A percentile compares a stretch with the other conserved stretches of the same genome.
These are phyloP conservation scores for Ammodytes dubius DNA, from an alignment of 2,113 vertebrate genomes.

Conservation along the genomic window DNA sequence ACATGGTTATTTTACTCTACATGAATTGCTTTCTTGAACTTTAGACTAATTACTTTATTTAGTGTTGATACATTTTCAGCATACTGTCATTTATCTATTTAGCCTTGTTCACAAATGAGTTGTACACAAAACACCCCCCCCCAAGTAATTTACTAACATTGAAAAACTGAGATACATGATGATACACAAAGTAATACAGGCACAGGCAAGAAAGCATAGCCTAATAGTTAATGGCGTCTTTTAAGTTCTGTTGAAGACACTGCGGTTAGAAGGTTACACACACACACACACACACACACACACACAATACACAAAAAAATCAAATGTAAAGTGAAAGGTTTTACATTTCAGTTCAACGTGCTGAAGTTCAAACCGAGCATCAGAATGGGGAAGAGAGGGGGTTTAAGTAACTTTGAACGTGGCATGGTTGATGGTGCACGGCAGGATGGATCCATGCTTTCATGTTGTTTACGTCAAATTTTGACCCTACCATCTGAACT, in stretches of 20 bases:
- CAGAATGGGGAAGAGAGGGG: too few relatives aligned
- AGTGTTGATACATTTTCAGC: neutral
- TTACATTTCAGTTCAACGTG: neutral
- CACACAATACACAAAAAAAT: neutral
- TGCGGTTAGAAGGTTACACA: neutral
- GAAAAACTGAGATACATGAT: neutral
- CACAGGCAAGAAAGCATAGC: neutral
- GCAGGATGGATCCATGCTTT: too few relatives aligned
- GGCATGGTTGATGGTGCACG: too few relatives aligned
- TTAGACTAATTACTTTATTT: neutral
- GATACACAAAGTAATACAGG: neutral
- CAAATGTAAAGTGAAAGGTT: neutral
- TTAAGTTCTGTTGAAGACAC: neutral
- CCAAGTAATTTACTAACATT: neutral
- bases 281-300: neutral
- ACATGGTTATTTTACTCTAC: neutral
- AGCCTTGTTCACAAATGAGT: neutral
- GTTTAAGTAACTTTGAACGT: too few relatives aligned
- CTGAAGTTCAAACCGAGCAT: too few relatives aligned
- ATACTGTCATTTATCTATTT: neutral
- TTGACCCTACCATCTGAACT: too few relatives aligned
- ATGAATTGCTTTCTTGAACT: neutral
- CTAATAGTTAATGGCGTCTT: neutral
- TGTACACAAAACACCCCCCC: neutral
- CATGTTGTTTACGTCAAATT: too few relatives aligned